Evolutionary conservation across 2,797 vertebrate genomes (phyloP).

Genomic region (Bradypodion pumilum): DNA sequence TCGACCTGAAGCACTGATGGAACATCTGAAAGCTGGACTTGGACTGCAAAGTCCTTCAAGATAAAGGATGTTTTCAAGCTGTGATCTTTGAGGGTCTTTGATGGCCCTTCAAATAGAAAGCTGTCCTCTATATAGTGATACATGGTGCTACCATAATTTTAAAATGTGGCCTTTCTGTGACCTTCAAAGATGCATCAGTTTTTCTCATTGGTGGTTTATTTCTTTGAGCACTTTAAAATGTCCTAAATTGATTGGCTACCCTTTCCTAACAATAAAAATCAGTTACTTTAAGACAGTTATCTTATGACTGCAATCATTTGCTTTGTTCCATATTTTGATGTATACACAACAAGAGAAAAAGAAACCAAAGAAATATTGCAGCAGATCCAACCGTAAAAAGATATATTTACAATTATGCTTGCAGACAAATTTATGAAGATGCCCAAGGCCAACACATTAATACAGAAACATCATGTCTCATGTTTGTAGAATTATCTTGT

Average conservation of each 20-base stretch:
- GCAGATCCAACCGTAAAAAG: constrained; percentile 66
- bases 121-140: not conserved
- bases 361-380: constrained; percentile 44
- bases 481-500: constrained; percentile 28
- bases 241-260: not conserved
- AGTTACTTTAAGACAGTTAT: not conserved
- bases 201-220: not conserved
- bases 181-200: not conserved
- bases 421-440: constrained; percentile 67
- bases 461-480: constrained; percentile 54
- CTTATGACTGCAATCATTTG: not conserved
- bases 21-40: not conserved
- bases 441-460: constrained; percentile 58
- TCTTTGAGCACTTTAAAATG: not conserved
- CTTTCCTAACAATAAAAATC: not conserved
- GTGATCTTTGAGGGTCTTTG: not conserved
- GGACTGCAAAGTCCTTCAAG: not conserved
- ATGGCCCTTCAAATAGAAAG: not conserved
- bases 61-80: not conserved
- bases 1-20: not conserved
- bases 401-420: constrained; percentile 67
- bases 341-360: constrained; percentile 63
- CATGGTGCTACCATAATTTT: not conserved
- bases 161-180: not conserved
- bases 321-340: constrained; percentile 59